Conservation (phyloP, 2,113 vertebrate genomes). For the Meleagris gallopavo region DNA sequence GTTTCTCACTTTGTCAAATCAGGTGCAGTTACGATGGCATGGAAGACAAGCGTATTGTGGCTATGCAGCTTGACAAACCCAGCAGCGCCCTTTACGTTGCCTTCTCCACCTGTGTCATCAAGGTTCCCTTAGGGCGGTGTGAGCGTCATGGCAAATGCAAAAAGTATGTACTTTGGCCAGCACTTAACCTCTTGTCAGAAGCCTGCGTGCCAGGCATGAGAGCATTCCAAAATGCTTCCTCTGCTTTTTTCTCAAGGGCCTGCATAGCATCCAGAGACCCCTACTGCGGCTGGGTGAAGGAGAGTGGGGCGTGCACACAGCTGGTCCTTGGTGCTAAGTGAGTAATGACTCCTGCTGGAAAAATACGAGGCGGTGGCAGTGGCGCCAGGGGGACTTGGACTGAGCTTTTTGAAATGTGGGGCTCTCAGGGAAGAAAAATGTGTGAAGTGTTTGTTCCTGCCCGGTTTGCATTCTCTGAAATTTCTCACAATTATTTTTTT, state of each 20-base stretch:
- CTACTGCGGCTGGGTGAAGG: slow-evolving; percentile 94
- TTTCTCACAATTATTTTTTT: slow-evolving; percentile 2
- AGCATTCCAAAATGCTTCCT: neutral
- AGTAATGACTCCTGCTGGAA: slow-evolving; percentile 46
- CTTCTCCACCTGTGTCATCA: slow-evolving; percentile 94
- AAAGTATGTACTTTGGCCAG: slow-evolving; percentile 81
- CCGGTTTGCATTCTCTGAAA: slow-evolving; percentile 25
- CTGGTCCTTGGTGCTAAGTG: slow-evolving; percentile 87
- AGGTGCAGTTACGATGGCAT: slow-evolving; percentile 94
- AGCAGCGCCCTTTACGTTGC: slow-evolving; percentile 88
- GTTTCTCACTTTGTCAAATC: neutral
- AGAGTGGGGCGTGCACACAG: slow-evolving; percentile 85
- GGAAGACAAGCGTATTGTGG: slow-evolving; percentile 93
- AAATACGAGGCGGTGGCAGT: neutral
- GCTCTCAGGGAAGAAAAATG: neutral
- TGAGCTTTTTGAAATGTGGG: neutral
- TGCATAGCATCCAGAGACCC: slow-evolving; percentile 97
- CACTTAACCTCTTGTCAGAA: neutral
- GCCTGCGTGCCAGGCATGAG: fast-evolving
- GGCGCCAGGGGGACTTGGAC: neutral
- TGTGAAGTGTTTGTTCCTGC: neutral
- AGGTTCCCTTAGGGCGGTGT: slow-evolving; percentile 92
- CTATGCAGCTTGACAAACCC: slow-evolving; percentile 91
- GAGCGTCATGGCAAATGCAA: slow-evolving; percentile 93
- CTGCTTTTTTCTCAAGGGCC: slow-evolving; percentile 81